These are phyloP conservation scores for Darevskia mixta DNA, from an alignment of 2,797 vertebrate species.

Conservation along the genomic window DNA sequence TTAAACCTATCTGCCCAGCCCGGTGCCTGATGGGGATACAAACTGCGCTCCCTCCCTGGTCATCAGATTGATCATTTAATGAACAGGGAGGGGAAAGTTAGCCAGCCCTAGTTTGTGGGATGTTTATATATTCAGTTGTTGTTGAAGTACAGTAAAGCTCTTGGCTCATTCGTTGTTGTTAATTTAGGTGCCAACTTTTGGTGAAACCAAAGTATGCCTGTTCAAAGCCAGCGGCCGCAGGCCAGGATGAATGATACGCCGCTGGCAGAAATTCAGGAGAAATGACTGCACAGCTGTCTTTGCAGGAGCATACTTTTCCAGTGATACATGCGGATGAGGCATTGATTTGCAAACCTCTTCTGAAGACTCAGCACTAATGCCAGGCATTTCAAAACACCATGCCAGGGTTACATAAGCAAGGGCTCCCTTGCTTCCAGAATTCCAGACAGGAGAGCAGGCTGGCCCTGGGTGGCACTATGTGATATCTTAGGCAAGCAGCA, in stretches of 20 bases:
- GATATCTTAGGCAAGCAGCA: not conserved
- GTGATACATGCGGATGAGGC: not conserved
- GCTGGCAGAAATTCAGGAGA: not conserved
- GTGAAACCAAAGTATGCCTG: conserved; percentile 7
- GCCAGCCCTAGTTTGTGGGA: not conserved
- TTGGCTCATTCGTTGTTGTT: not conserved
- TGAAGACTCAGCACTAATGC: not conserved
- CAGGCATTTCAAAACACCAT: not conserved
- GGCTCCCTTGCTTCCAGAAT: not conserved
- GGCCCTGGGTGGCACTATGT: not conserved
- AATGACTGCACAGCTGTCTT: not conserved
- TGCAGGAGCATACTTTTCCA: not conserved
- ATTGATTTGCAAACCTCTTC: not conserved
- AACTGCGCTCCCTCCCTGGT: no score
- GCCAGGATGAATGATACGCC: not conserved
- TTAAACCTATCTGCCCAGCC: no score
- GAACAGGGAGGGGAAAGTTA: not conserved
- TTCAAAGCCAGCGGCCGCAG: not conserved
- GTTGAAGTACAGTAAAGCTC: not conserved
- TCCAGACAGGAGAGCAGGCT: not conserved
- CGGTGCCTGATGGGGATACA: no score
- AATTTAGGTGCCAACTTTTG: not conserved
- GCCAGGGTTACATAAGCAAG: conserved; percentile 39
- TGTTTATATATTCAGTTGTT: not conserved
- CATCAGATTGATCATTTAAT: no score